These are phyloP conservation scores for Sander vitreus DNA, from an alignment of 2,113 vertebrate species.

Conservation along the genomic window DNA sequence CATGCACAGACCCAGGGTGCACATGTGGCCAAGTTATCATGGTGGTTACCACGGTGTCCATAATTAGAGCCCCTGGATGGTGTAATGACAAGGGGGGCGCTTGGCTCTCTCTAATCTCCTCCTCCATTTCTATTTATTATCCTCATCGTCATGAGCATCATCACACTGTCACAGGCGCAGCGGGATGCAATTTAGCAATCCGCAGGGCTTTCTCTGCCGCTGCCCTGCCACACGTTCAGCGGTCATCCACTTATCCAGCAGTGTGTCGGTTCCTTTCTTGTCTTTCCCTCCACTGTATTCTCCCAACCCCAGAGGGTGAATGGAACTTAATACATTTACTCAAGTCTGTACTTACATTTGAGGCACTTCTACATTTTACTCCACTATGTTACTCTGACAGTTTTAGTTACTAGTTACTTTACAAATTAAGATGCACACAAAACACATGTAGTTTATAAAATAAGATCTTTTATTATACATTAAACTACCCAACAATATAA, in stretches of 20 bases:
- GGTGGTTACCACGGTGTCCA: conserved; percentile 70
- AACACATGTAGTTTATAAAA: too few species aligned
- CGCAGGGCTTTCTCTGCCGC: conserved; percentile 49
- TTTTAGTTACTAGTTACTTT: too few species aligned
- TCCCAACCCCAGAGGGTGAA: neutral
- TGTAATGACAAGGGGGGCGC: conserved; percentile 82
- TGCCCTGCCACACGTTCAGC: conserved; percentile 60
- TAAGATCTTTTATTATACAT: too few species aligned
- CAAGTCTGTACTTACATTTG: too few species aligned
- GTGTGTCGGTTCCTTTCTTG: conserved; percentile 53
- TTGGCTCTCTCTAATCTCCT: conserved; percentile 80
- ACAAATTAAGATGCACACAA: too few species aligned
- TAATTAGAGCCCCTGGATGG: conserved; percentile 82
- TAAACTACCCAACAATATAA: too few species aligned
- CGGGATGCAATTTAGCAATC: conserved; percentile 74
- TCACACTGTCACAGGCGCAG: conserved; percentile 61
- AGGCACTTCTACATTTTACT: too few species aligned
- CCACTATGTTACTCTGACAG: too few species aligned
- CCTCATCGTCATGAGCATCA: conserved; percentile 71
- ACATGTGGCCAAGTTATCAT: conserved; percentile 60
- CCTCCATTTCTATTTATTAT: conserved; percentile 82
- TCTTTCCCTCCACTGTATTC: conserved; percentile 55
- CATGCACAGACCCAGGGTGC: conserved; percentile 12
- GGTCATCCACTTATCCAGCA: conserved; percentile 44
- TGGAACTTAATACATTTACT: too few species aligned